These are phyloP conservation scores for Hippocampus abdominalis DNA, from an alignment of 2,113 vertebrate species.

Conservation along the genomic window DNA sequence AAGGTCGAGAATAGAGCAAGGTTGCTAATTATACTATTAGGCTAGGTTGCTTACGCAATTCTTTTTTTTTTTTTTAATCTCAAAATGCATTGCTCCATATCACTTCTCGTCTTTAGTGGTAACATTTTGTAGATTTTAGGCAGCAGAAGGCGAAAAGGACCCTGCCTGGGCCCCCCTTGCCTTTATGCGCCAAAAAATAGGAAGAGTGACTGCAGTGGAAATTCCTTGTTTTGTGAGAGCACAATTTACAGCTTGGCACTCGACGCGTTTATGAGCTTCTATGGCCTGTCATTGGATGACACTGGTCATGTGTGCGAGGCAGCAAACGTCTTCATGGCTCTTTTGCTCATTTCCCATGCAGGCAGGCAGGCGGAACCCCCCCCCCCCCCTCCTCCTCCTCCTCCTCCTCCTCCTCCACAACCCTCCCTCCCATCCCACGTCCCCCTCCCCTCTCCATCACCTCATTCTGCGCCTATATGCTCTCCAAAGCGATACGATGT, in stretches of 20 bases:
- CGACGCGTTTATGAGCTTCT: constrained; percentile 97
- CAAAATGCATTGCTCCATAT: not conserved
- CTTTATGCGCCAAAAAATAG: constrained; percentile 66
- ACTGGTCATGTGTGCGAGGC: constrained; percentile 95
- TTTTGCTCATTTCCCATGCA: constrained; percentile 91
- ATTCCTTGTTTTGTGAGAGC: constrained; percentile 99
- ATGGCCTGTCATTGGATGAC: constrained; percentile 96
- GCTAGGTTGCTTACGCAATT: too few species aligned
- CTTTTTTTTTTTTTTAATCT: too few species aligned
- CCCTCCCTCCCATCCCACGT: constrained; percentile 68
- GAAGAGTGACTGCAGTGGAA: constrained; percentile 89
- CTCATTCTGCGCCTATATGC: constrained; percentile 84
- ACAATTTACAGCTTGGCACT: constrained; percentile 99
- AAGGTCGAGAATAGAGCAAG: too few species aligned
- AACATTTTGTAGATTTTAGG: not conserved
- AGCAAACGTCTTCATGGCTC: constrained; percentile 93
- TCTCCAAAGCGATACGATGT: constrained; percentile 80
- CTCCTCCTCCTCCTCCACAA: constrained; percentile 78
- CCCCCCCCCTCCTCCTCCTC: constrained; percentile 77
- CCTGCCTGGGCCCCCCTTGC: not conserved
- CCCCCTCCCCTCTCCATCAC: constrained; percentile 38
- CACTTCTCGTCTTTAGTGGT: not conserved
- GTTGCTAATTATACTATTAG: too few species aligned
- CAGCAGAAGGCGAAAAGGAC: not conserved
- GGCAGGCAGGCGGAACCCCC: constrained; percentile 69